Conservation (phyloP, 1,140 invertebrate species). For the Drosophila busckii region DNA sequence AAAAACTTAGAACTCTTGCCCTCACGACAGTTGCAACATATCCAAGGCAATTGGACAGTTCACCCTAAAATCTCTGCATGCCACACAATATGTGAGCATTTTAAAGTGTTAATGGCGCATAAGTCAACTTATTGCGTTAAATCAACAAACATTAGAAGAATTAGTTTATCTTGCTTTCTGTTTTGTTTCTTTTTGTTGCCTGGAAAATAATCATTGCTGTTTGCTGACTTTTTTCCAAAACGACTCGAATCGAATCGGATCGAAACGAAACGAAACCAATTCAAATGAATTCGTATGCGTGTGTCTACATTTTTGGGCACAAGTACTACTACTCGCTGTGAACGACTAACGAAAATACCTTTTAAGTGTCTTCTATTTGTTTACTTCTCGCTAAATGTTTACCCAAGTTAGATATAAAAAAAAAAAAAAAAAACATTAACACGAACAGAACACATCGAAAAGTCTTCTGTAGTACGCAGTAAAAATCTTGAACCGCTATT, state of each 20-base stretch:
- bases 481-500: constrained; percentile 68
- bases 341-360: constrained; percentile 70
- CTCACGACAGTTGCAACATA: constrained; percentile 36
- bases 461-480: constrained; percentile 60
- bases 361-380: constrained; percentile 73
- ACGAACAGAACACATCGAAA: too few species aligned
- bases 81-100: constrained; percentile 42
- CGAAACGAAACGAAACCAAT: constrained; percentile 34
- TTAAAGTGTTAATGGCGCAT: constrained; percentile 68
- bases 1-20: too few species aligned
- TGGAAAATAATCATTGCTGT: constrained; percentile 61
- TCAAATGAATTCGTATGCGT: constrained; percentile 31
- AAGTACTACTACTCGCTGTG: too few species aligned
- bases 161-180: too few species aligned
- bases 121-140: constrained; percentile 69
- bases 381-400: constrained; percentile 73
- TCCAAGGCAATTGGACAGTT: too few species aligned
- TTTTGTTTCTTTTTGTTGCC: too few species aligned
- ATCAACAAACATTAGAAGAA: constrained; percentile 59
- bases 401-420: constrained; percentile 68
- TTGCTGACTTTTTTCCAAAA: too few species aligned
- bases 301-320: constrained; percentile 63
- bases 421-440: too few species aligned
- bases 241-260: constrained; percentile 24
- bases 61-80: constrained; percentile 25